phyloP scores from a whole-genome alignment of 2,113 vertebrate species.

The Anarhynchus alexandrinus region DNA sequence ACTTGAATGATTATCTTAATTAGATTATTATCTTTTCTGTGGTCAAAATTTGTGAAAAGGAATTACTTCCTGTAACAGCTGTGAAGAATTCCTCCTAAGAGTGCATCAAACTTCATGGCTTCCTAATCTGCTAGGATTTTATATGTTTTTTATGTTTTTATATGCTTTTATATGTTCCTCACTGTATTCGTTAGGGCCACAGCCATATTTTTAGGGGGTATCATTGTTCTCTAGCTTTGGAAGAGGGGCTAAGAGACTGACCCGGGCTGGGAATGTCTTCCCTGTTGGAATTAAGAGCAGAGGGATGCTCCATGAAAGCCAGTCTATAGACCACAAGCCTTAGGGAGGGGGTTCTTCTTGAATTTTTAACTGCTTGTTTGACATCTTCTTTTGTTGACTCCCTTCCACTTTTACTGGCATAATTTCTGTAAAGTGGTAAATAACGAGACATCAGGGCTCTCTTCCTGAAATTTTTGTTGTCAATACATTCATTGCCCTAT shows the following conservation, averaged over 20 bases:
- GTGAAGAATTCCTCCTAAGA: neutral
- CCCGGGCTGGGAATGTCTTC: neutral
- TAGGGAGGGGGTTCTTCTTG: fast-evolving
- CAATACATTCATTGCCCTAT: neutral
- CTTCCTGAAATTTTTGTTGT: neutral
- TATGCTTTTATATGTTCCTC: neutral
- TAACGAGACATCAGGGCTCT: neutral
- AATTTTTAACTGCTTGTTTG: neutral
- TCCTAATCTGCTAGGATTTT: neutral
- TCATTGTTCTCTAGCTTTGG: neutral
- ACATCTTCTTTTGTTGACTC: neutral
- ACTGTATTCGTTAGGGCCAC: neutral
- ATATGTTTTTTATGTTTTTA: too few relatives aligned
- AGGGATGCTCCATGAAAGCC: neutral
- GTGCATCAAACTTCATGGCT: neutral
- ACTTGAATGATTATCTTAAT: neutral
- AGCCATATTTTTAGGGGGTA: neutral
- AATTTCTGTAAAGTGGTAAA: neutral
- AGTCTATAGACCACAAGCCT: neutral
- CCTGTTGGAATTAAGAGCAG: neutral
- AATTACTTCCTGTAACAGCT: neutral
- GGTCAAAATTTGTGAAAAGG: neutral
- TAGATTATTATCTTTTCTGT: neutral
- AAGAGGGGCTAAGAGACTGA: neutral
- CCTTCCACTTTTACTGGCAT: neutral